Conservation (phyloP, 2,113 vertebrate species). For the Fukomys damarensis region DNA sequence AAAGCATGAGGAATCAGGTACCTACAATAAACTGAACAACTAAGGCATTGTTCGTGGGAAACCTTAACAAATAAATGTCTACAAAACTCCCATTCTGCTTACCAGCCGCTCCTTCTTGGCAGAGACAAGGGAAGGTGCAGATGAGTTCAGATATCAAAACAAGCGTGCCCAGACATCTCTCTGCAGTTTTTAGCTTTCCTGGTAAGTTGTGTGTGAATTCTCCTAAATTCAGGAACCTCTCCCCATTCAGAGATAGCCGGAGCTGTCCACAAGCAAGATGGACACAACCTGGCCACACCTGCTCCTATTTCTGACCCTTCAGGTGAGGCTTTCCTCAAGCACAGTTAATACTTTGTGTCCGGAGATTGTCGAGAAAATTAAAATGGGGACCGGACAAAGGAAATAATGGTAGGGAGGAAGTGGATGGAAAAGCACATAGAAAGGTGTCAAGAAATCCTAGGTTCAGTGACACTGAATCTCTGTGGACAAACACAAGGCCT, state of each 20-base stretch:
- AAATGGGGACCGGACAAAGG: neutral
- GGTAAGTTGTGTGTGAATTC: conserved; percentile 65
- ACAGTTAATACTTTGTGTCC: neutral
- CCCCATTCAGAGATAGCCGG: neutral
- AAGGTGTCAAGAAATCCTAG: neutral
- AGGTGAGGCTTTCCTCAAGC: neutral
- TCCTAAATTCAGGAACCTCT: conserved; percentile 53
- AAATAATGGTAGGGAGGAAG: neutral
- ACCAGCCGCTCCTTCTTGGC: neutral
- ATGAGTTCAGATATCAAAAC: conserved; percentile 62
- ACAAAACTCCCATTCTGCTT: neutral
- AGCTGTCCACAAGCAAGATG: neutral
- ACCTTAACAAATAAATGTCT: neutral
- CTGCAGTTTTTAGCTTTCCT: neutral
- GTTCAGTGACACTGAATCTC: neutral
- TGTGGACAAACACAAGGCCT: neutral
- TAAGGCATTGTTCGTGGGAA: accelerated
- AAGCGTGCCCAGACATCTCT: conserved; percentile 50
- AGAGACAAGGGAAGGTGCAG: neutral
- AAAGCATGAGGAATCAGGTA: accelerated
- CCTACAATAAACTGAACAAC: accelerated
- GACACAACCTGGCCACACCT: accelerated
- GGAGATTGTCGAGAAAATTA: neutral
- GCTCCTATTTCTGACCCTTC: neutral
- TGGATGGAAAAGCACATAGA: accelerated